Percentiles rank a stretch among this genome's conserved stretches.
Conservation (phyloP, 2,797 vertebrate genomes). For the Scomberomorus guttatus region DNA sequence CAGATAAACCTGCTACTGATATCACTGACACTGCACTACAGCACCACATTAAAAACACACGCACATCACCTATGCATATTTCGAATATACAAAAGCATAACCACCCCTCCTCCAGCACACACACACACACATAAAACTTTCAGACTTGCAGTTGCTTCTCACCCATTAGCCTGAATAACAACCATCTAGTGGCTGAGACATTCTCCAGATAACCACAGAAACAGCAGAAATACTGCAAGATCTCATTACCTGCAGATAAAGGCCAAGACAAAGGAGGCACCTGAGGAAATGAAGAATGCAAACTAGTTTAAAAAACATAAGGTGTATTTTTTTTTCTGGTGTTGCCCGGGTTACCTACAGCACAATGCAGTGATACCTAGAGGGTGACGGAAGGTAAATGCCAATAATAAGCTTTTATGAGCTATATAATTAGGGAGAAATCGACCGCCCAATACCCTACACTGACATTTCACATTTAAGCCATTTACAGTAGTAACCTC, state of each 20-base stretch:
- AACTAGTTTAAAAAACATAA: conserved; percentile 52
- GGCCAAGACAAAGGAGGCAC: conserved; percentile 45
- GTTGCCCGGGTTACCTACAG: conserved; percentile 19
- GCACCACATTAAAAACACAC: conserved; percentile 24
- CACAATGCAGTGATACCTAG: conserved; percentile 31
- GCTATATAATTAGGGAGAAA: conserved; percentile 53
- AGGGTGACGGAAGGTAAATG: conserved; percentile 41
- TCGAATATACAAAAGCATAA: conserved; percentile 17
- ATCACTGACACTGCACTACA: conserved; percentile 38
- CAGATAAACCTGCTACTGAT: conserved; percentile 49
- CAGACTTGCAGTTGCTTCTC: conserved; percentile 39
- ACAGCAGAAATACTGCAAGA: conserved; percentile 31
- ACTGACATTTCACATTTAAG: conserved; percentile 48
- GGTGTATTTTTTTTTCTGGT: conserved; percentile 26
- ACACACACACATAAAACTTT: conserved; percentile 24
- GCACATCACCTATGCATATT: conserved; percentile 14
- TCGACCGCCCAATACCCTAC: conserved; percentile 30
- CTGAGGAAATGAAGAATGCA: conserved; percentile 52
- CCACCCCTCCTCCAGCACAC: conserved; percentile 18
- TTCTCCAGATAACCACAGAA: conserved; percentile 46
- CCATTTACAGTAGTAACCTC: conserved; percentile 25
- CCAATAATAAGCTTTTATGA: conserved; percentile 58
- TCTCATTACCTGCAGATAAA: conserved; percentile 61
- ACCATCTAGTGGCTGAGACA: conserved; percentile 40
- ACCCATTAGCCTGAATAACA: conserved; percentile 60